Evolutionary conservation across 2,797 vertebrate genomes (phyloP).

Genomic region (Decapterus maruadsi): DNA sequence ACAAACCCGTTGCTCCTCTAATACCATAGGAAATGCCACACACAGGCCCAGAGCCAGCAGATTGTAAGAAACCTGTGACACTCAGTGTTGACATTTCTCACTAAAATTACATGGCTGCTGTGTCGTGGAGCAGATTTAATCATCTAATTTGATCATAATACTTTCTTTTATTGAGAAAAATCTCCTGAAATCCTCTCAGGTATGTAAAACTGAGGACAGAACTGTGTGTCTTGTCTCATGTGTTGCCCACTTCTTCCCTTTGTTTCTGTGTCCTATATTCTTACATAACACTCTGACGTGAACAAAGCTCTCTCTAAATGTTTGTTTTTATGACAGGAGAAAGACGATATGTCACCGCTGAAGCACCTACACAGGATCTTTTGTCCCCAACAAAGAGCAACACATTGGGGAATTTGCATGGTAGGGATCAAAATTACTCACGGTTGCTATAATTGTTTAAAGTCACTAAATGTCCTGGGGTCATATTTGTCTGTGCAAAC

Average conservation of each 20-base stretch:
- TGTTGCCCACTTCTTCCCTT: neutral
- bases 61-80: neutral
- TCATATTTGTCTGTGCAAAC: neutral
- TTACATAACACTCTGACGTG: neutral
- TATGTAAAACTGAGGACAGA: neutral
- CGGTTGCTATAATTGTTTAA: neutral
- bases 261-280: neutral
- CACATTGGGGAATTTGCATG: neutral
- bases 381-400: neutral
- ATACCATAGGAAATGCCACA: constrained; percentile 51
- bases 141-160: too few species aligned
- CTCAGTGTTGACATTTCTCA: neutral
- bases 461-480: neutral
- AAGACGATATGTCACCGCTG: neutral
- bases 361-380: neutral
- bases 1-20: constrained; percentile 52
- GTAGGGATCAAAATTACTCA: neutral
- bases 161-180: too few species aligned
- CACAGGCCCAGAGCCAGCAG: constrained; percentile 4
- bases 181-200: neutral
- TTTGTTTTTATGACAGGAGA: neutral
- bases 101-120: neutral
- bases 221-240: neutral
- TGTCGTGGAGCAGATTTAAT: neutral
- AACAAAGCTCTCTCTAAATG: neutral